Percentiles rank a stretch among this genome's conserved stretches.
Conservation (phyloP, 2,797 vertebrate genomes). For the Enteromius afrohamiltoni region DNA sequence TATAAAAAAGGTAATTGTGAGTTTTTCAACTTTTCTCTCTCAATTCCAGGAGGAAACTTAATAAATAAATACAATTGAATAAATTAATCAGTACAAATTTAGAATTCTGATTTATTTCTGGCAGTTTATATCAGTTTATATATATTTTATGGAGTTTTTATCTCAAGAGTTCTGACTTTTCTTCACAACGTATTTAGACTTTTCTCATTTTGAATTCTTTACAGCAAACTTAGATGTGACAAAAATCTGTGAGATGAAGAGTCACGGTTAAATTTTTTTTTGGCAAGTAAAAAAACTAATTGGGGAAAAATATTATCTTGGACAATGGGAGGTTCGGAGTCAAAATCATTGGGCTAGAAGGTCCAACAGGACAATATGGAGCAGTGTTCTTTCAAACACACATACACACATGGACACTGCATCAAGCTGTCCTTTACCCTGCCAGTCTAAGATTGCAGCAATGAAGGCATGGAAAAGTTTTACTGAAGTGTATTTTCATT, state of each 20-base stretch:
- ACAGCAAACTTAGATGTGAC: no score
- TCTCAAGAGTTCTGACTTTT: neutral
- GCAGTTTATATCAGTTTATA: neutral
- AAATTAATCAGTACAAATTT: neutral
- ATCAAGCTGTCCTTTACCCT: neutral
- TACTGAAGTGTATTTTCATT: conserved; percentile 50
- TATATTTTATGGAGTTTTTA: neutral
- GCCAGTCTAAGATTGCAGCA: neutral
- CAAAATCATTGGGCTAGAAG: conserved; percentile 11
- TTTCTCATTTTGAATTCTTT: neutral
- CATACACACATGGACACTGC: conserved; percentile 43
- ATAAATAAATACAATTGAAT: neutral
- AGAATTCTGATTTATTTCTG: neutral
- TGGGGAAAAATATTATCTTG: neutral
- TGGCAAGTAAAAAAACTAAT: neutral
- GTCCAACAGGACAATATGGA: conserved; percentile 25
- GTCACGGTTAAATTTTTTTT: no score
- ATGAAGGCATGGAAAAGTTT: conserved; percentile 60
- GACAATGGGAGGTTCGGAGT: neutral
- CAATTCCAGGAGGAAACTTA: neutral
- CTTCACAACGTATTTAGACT: neutral
- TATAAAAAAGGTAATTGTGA: neutral
- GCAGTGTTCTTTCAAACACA: conserved; percentile 5
- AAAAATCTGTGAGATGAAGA: no score
- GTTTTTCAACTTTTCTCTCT: neutral